Percentiles rank a stretch among this genome's conserved stretches.
These are phyloP conservation scores for Formica aserva DNA, from an alignment of 2,888 invertebrate genomes.

Conservation along the genomic window DNA sequence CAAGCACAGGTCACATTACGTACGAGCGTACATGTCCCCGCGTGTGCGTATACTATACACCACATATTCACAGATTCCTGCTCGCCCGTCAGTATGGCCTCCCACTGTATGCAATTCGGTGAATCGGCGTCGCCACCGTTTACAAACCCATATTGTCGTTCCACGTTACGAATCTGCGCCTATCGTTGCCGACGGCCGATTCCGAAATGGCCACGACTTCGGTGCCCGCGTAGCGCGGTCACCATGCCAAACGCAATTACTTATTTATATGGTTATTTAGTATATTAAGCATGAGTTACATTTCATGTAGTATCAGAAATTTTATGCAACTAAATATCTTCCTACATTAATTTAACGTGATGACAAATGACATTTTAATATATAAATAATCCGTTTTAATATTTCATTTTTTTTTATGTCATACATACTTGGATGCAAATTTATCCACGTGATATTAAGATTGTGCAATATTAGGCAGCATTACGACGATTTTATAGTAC, in stretches of 20 bases:
- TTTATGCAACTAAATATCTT: background rate
- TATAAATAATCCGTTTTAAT: background rate
- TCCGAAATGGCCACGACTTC: constrained; percentile 24
- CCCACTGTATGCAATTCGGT: constrained; percentile 69
- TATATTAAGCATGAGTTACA: background rate
- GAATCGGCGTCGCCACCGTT: constrained; percentile 71
- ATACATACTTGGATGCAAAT: background rate
- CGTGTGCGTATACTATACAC: constrained; percentile 37
- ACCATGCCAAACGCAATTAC: background rate
- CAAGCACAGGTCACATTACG: constrained; percentile 53
- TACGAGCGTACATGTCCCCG: background rate
- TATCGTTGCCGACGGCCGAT: constrained; percentile 60
- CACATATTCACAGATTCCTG: constrained; percentile 59
- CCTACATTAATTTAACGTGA: background rate
- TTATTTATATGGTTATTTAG: background rate
- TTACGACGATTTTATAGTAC: background rate
- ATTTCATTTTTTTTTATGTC: too few relatives aligned
- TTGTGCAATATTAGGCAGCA: background rate
- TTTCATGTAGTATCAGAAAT: background rate
- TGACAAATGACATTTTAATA: background rate
- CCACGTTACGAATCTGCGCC: constrained; percentile 73
- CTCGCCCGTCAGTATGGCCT: constrained; percentile 70
- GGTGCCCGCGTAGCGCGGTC: background rate
- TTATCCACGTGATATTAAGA: background rate
- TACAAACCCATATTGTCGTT: constrained; percentile 74